Evolutionary conservation across 2,113 vertebrate species (phyloP), one percentile per base, ranked within the genome.

Genomic region (Sinocyclocheilus maitianheensis): DNA sequence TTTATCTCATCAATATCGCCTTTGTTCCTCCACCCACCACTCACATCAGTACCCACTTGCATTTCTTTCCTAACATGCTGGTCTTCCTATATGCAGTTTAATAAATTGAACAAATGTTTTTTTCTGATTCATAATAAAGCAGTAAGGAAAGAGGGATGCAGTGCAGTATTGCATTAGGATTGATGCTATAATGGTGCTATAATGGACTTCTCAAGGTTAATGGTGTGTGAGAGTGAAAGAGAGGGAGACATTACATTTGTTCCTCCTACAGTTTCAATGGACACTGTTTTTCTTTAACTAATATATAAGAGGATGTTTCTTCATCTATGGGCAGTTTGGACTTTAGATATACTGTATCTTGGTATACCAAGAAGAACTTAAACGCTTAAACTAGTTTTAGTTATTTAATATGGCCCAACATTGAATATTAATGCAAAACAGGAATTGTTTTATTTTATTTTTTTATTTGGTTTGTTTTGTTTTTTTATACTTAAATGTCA

Each of bases 191-290:
- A 86, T 46, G 26, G 69, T 60, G 51, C 65, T 82, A 77, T 63
- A 72, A 86, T 65, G 55, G 85, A 62, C 71, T 76, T 74, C 71
- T 82, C 40, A 82, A 86, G 55, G 85, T 86, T 77, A 30, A 80
- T 58, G 76, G 78, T 63, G 78, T 63, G 53, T 78, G 76, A 53
- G 18, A 20, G 37, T 34, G 78, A 63, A 24, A 82, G 20, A 80
- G 5, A 46, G 78, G n/a, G 8, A 65, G 78, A 26, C 2, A 18
- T 55, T 58, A 22, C 16, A 78, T 81, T 26, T 26, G 37, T 81
- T 63, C 58, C 40, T 81, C 40, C 77, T 40, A 43, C 78, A 65
- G n/a, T 46, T 81, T 81, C 13, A 48, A 4, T 65, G n/a, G 46
- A 46, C 20, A 65, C 5, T 46, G 77, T 22, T 65, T 3, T 16